A percentile compares a stretch with the other conserved stretches of the same genome.
Conservation (phyloP, 2,113 vertebrate genomes). For the Chaenogobius annularis region DNA sequence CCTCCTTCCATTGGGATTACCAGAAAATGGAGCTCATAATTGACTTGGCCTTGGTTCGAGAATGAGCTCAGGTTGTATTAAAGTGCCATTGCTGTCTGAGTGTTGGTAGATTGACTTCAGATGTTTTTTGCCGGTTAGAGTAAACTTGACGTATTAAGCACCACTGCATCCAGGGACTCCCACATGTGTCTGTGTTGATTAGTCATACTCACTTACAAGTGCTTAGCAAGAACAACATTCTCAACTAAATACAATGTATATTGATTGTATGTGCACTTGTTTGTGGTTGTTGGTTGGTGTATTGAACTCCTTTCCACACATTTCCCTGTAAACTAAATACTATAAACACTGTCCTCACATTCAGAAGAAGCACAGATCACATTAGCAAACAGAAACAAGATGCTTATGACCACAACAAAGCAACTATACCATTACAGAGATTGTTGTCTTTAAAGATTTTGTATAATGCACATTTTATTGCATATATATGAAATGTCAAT, state of each 20-base stretch:
- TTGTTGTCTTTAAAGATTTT: too few species aligned
- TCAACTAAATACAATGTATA: neutral
- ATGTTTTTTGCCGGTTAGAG: constrained; percentile 10
- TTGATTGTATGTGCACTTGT: neutral
- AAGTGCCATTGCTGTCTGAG: constrained; percentile 20
- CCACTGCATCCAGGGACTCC: constrained; percentile 13
- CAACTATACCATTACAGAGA: too few species aligned
- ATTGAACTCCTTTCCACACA: neutral
- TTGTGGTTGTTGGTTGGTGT: neutral
- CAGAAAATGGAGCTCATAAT: constrained; percentile 43
- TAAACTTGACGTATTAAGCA: neutral
- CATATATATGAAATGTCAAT: neutral
- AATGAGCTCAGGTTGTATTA: constrained; percentile 28
- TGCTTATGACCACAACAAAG: too few species aligned
- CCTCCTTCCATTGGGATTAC: constrained; percentile 36
- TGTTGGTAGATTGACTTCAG: neutral
- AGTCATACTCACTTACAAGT: neutral
- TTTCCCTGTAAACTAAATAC: neutral
- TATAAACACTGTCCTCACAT: neutral
- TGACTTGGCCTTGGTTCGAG: constrained; percentile 19
- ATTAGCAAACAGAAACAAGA: too few species aligned
- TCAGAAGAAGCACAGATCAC: neutral
- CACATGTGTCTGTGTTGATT: constrained; percentile 7
- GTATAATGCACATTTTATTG: neutral
- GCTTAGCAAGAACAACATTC: neutral